Evolutionary conservation across 2,888 invertebrate genomes (phyloP), one percentile per base, ranked within the genome.

Genomic region (Pasiphila rectangulata): DNA sequence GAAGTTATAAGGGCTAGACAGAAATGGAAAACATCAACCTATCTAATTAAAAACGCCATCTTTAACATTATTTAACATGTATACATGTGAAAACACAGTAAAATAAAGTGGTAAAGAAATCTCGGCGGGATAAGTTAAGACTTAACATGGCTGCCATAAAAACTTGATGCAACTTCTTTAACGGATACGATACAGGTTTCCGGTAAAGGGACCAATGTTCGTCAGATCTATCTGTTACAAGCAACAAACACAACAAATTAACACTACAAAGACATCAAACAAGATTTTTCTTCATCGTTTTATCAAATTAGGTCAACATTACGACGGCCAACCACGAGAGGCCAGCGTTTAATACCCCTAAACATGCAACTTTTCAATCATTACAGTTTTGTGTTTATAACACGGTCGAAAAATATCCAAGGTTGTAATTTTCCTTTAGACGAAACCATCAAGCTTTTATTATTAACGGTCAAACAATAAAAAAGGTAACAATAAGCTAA

Each of bases 281-380:
- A 60, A 66, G 72, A 73, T 74, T 73, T 69, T 65, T 67, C 63
- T 40, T 46, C 68, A 73, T 75, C 74, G 77, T 81, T 80, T 62
- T 60, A 64, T 64, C 66, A 69, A 77, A 83, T 80, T 73, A 77
- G 76, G 74, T 72, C 55, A 60, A 64, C 73, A 71, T 80, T 78
- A 81, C 75, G 72, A 65, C 68, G 54, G 40, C 56, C 50, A 64
- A 48, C 69, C 79, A 81, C 78, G 79, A 67, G 65, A 76, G 53
- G 55, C 41, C 39, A 40, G 52, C 57, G 65, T 70, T 80, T 76
- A 83, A 81, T 79, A 78, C 72, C 63, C 42, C 58, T 60, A 57
- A 73, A 67, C 83, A 84, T 83, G 83, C 83, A 76, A 83, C 69
- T 75, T 75, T 79, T 79, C 79, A 83, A 83, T 81, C 74, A 80